Evolutionary conservation across 2,113 vertebrate species (phyloP), one percentile per base, ranked within the genome.

Genomic region (Oncorhynchus tshawytscha): DNA sequence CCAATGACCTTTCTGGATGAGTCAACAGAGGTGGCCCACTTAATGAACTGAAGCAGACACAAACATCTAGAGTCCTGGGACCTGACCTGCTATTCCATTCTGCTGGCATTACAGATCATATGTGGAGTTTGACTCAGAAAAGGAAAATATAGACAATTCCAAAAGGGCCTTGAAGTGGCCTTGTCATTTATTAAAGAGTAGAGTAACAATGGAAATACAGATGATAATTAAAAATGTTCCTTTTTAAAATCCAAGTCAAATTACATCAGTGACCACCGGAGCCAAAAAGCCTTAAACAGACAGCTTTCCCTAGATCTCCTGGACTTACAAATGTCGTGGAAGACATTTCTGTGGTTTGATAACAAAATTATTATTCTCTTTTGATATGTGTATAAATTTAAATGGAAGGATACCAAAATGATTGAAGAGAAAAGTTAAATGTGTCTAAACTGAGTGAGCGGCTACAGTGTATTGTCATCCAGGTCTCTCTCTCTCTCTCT

Each of bases 171-270:
- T 77, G 77, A 82, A 78, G 75, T 72, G 80, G 83, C 83, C 86
- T 78, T 70, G 73, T 83, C 80, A 78, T 94, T 94, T 94, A 94
- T 92, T 94, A 91, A 92, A 93, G 87, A 86, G 89, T 85, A 81
- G 80, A 82, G 82, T 84, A 90, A 85, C 89, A 87, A 86, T 91
- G 88, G 86, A 88, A 88, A 90, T 90, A 93, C 91, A 92, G 68
- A 67, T 82, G 74, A 84, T 82, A 39, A 74, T 67, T 81, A 68
- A 48, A 67, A 54, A 73, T 74, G 81, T 78, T 85, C 76, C 86
- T 80, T 81, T 86, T 77, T 84, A 69, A 90, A 90, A 85, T 85
- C 82, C 76, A 76, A 77, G 64, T 85, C 73, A 80, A 76, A 82
- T 82, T 71, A 85, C 79, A 74, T 67, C 5, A 74, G 79, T 68